phyloP scores from a whole-genome alignment of 2,797 vertebrate genomes.

The Micrastur ruficollis region DNA sequence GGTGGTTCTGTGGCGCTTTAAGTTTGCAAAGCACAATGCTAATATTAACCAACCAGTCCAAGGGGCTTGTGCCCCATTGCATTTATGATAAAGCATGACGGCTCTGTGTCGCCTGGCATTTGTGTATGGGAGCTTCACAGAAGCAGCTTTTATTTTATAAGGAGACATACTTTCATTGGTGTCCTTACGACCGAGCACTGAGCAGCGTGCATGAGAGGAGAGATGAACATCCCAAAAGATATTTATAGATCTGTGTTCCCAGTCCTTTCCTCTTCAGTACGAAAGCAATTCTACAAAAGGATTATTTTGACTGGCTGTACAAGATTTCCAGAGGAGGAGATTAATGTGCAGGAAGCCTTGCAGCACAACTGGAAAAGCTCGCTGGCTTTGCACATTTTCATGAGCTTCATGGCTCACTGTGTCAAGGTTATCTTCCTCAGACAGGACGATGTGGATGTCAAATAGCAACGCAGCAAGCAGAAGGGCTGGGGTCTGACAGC shows the following conservation, averaged over 20 bases:
- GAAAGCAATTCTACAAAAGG: neutral
- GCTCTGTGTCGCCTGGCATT: neutral
- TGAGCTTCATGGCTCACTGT: neutral
- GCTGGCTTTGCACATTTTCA: conserved; percentile 7
- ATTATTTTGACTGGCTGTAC: conserved; percentile 33
- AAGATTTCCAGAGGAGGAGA: conserved; percentile 41
- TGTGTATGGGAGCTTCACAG: neutral
- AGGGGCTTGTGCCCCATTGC: neutral
- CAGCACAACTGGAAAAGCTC: neutral
- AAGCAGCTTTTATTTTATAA: neutral
- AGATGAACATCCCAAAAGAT: neutral
- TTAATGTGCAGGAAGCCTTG: neutral
- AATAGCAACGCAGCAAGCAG: neutral
- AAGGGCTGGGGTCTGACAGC: neutral
- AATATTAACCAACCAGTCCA: neutral
- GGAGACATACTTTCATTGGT: neutral
- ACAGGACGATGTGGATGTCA: neutral
- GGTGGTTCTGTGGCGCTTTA: neutral
- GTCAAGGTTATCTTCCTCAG: conserved; percentile 14
- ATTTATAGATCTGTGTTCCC: conserved; percentile 18
- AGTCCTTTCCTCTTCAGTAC: neutral
- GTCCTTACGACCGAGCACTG: neutral
- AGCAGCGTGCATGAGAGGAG: neutral
- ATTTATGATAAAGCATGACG: neutral
- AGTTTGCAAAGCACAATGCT: neutral